Base-by-base conservation (phyloP, 2,888 invertebrate species). In the Lamproptera curius region DNA sequence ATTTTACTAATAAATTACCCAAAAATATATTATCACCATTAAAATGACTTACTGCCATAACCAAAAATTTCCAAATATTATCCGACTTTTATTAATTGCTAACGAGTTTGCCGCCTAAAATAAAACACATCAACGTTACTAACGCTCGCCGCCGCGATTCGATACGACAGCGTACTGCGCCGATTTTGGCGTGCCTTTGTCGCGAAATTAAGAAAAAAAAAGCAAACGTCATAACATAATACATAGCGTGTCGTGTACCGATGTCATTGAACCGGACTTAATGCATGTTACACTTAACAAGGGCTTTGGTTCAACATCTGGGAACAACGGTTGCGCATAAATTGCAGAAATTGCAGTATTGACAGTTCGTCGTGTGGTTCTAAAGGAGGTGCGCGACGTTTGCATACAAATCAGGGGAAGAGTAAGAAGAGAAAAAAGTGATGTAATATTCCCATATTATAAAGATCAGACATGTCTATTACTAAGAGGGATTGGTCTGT, bases 391-490 rank as follows among this genome's bases (percentile, higher is more conserved):
- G 46, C 45, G 45, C 51, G 52, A 46, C 45, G 11, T 31, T 53
- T 43, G 64, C 57, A 67, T 65, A 63, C 59, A 55, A 63, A 66
- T 52, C 57, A 59, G 56, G 58, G 58, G 57, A 43, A 57, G 51
- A 53, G 54, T 47, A 46, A 20, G 46, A 50, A 53, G 42, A 39
- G 45, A 31, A 16, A 44, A 41, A 37, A n/a, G n/a, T n/a, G n/a
- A n/a, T n/a, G n/a, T n/a, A n/a, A n/a, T n/a, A n/a, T n/a, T n/a
- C n/a, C n/a, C n/a, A n/a, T n/a, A n/a, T n/a, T n/a, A n/a, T n/a
- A n/a, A n/a, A n/a, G n/a, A n/a, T n/a, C n/a, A n/a, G n/a, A n/a
- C n/a, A n/a, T n/a, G n/a, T n/a, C n/a, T n/a, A n/a, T n/a, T n/a
- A n/a, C n/a, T n/a, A n/a, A n/a, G n/a, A n/a, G n/a, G n/a, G n/a